Conservation (phyloP, 2,113 vertebrate species). For the Myodes glareolus region DNA sequence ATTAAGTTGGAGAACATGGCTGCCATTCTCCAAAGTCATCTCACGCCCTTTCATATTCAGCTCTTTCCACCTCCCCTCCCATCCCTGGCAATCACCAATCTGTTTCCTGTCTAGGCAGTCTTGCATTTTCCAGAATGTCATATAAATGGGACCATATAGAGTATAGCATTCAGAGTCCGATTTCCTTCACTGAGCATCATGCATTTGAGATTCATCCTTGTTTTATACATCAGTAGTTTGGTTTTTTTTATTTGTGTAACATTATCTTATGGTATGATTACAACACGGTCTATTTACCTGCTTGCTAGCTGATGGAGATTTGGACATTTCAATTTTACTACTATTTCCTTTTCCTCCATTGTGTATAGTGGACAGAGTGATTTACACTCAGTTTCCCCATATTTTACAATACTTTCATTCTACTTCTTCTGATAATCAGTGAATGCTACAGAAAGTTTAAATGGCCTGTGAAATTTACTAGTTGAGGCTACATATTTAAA, state of each 20-base stretch:
- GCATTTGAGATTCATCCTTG: conserved; percentile 11
- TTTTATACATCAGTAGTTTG: not conserved
- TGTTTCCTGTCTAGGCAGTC: conserved; percentile 35
- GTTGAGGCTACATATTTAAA: conserved; percentile 30
- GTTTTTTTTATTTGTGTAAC: conserved; percentile 52
- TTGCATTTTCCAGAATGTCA: conserved; percentile 50
- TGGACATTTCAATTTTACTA: conserved; percentile 47
- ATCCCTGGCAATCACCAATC: conserved; percentile 14
- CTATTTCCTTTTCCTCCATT: conserved; percentile 35
- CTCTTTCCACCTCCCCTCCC: not conserved
- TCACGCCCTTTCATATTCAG: not conserved
- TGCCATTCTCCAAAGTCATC: not conserved
- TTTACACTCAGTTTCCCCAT: conserved; percentile 4
- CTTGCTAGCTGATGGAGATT: not conserved
- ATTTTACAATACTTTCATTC: conserved; percentile 25
- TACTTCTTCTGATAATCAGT: conserved; percentile 49
- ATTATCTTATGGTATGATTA: conserved; percentile 11
- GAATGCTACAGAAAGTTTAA: conserved; percentile 13
- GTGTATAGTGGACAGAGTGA: not conserved
- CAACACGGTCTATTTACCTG: conserved; percentile 1
- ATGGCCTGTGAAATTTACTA: conserved; percentile 36
- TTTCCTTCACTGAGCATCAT: conserved; percentile 50
- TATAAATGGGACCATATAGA: conserved; percentile 36
- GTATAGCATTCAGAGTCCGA: not conserved
- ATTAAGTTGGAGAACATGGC: conserved; percentile 38